Evolutionary conservation across 2,113 vertebrate genomes (phyloP).

Genomic region (Aldabrachelys gigantea): DNA sequence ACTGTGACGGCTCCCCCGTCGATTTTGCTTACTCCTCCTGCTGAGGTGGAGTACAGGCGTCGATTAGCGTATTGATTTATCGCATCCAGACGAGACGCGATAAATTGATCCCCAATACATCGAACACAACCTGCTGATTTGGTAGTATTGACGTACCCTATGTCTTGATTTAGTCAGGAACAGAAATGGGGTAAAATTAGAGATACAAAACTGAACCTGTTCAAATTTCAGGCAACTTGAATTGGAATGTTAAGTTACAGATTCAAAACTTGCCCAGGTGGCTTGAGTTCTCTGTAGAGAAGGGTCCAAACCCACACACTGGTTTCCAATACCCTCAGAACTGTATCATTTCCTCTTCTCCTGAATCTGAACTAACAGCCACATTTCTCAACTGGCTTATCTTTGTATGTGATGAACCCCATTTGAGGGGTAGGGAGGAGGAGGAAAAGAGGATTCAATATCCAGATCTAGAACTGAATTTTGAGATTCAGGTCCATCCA

Average conservation of each 20-base stretch:
- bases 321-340: neutral
- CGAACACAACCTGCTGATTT: too few species aligned
- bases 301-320: neutral
- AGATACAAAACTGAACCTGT: neutral
- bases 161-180: neutral
- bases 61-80: too few species aligned
- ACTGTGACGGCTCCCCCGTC: too few species aligned
- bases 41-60: too few species aligned
- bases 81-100: too few species aligned
- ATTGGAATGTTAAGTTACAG: neutral
- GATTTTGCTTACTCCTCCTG: too few species aligned
- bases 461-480: neutral
- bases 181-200: neutral
- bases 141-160: too few species aligned
- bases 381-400: neutral
- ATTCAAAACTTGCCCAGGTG: neutral
- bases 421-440: neutral
- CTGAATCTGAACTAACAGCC: neutral
- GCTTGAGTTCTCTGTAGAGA: neutral
- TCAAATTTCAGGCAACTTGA: neutral
- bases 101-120: too few species aligned
- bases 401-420: neutral
- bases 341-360: neutral
- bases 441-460: neutral
- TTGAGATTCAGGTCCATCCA: neutral